phyloP scores from a whole-genome alignment of 2,113 vertebrate genomes.

The Cyphomyrus discorhynchus region DNA sequence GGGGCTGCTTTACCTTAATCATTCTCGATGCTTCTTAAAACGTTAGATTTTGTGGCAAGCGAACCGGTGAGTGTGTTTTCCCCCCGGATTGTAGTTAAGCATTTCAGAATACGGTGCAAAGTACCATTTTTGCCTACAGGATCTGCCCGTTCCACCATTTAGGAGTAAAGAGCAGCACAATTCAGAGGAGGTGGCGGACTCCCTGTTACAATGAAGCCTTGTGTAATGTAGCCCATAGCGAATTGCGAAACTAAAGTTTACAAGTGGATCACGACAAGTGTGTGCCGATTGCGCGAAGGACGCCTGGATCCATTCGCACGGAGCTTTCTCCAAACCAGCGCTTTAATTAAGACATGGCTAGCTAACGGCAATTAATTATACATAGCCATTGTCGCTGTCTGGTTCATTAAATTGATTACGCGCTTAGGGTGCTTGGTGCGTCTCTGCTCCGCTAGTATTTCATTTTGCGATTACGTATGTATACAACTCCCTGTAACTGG shows the following conservation, averaged over 20 bases:
- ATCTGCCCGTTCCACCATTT: background rate
- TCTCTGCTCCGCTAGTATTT: background rate
- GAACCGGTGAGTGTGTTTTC: conserved; percentile 14
- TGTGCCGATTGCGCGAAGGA: background rate
- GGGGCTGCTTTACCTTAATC: background rate
- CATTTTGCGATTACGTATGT: background rate
- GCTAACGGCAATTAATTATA: conserved; percentile 8
- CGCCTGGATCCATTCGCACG: background rate
- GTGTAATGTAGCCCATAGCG: conserved; percentile 43
- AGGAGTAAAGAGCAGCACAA: background rate
- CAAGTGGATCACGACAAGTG: conserved; percentile 2
- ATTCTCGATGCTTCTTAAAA: conserved; percentile 10
- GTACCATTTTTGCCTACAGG: background rate
- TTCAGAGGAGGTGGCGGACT: conserved; percentile 24
- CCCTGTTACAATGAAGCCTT: conserved; percentile 45
- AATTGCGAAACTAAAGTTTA: conserved; percentile 54
- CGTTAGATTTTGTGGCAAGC: background rate
- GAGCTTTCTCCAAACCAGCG: background rate
- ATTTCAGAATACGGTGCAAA: background rate
- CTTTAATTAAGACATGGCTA: conserved; percentile 5
- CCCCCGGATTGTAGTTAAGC: background rate
- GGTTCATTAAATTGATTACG: conserved; percentile 9
- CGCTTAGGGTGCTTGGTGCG: background rate
- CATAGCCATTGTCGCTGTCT: background rate
- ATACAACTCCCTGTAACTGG: background rate